Base-by-base conservation (phyloP, 2,888 invertebrate species). In the Melinaea menophilus region DNA sequence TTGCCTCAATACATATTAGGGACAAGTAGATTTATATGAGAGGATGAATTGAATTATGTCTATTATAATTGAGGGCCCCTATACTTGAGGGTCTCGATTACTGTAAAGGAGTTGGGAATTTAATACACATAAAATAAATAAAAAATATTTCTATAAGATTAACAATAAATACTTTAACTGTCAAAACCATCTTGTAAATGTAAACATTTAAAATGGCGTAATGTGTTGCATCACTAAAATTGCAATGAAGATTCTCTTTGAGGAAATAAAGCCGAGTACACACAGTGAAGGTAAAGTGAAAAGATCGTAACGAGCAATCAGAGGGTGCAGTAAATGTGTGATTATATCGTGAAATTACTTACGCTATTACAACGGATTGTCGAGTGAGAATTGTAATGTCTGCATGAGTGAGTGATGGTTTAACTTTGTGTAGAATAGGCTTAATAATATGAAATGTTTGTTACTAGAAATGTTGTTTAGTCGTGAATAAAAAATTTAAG, bases 341-440 rank as follows among this genome's bases (percentile, higher is more conserved):
- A 65, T 65, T 61, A 58, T 61, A 68, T 65, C 58, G 59, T 59
- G 57, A 59, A 61, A 58, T 65, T 59, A 68, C 63, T 61, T 55
- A 67, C 59, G 58, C 45, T 59, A 55, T 65, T 59, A 58, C 33
- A 55, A 65, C 63, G 57, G 56, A 63, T 59, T 45, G 63, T 63
- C 61, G 63, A 56, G 47, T 62, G 58, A 48, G 62, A 62, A 58
- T 58, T 58, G 58, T 55, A 55, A 58, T 48, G 58, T 58, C 37
- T 61, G 33, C 51, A 34, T 55, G 57, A 54, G 11, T 11, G 47
- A 61, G 61, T 61, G 48, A 55, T 58, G 58, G 34, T 13, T 11
- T 48, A 58, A 55, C 55, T 63, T 37, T 22, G 22, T 22, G 22
- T 22, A 22, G 22, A 22, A 22, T 22, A 22, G 22, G 22, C 22